Base-by-base conservation (phyloP, 1,140 invertebrate genomes). In the Apis cerana region DNA sequence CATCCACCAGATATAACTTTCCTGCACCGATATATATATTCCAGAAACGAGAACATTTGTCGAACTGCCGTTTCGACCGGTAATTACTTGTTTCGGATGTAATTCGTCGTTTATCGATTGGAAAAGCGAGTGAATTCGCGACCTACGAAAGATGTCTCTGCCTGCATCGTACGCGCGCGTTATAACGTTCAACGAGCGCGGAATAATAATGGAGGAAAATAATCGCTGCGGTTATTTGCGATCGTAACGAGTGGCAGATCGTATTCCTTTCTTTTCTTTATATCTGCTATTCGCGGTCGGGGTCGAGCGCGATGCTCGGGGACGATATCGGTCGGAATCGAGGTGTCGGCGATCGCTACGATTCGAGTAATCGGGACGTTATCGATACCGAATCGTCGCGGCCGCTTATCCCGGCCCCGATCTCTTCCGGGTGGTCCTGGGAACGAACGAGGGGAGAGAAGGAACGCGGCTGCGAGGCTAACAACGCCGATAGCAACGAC, bases 181-280 rank as follows among this genome's bases (percentile, higher is more conserved):
- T 86, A 87, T 83, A 86, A 87, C 61, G 69, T 82, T 86, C 80
- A 86, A 87, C 85, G 85, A 83, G 85, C 85, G 71, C 83, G 61
- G 81, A 82, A 83, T 83, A 86, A 86, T 83, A 85, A 87, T 83
- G 84, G 85, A 64, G 82, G 64, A 48, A 82, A 64, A 83, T 78
- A 33, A 33, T 33, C 80, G 80, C 79, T 77, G 76, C 75, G 75
- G 69, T 83, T 86, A 86, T 86, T 87, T 87, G 65, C 85, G 80
- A 87, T 78, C 78, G 61, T 52, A 82, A 69, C 52, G 70, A 65
- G n/a, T 33, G 33, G 33, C 33, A 33, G 33, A 33, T 33, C 33
- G 33, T 33, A 3, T 33, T 3, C 33, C 3, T 33, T 33, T 33
- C 3, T 4, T 27, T 27, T 27, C 27, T 27, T 27, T 27, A 27